Evolutionary conservation across 1,140 invertebrate species (phyloP), one percentile per base, ranked within the genome.

Genomic region (Drosophila sp.): DNA sequence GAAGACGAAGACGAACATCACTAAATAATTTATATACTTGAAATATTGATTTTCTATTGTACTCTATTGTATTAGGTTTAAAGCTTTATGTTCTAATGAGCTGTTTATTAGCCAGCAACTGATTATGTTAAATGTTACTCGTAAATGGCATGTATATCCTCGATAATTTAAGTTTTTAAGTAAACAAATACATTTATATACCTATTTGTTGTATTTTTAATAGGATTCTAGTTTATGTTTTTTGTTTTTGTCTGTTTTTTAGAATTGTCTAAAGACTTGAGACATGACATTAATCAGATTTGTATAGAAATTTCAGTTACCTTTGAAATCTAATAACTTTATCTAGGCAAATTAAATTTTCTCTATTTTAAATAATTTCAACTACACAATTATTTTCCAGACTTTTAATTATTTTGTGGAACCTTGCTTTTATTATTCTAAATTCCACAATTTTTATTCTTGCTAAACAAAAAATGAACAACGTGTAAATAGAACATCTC

Each of bases 1-100:
- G 46, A 45, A 11, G 27, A 32, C 8, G 29, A 27, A 51, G n/a
- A 14, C 7, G 18, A 40, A 27, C 50, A 54, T 53, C 13, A 25
- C 56, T 34, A 16, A 21, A 40, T 72, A 48, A 63, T 78, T 72
- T 76, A 13, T 66, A 72, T 70, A 67, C 76, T 83, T 72, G 71
- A 70, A 66, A 51, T 64, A 71, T 78, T 57, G 79, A 80, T 65
- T 86, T 81, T 83, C 48, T 57, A 82, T 76, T 69, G 43, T 82
- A 71, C 78, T 56, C 66, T 66, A 78, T 83, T 76, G 82, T 87
- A 87, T 87, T 87, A 87, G 83, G 82, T 87, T 87, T 79, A 89
- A 79, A 87, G 82, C 82, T 87, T 87, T 87, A 87, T 70, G 61
- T 78, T 75, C 76, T 87, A 80, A 66, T 46, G 59, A 71, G 69